These are phyloP conservation scores for Gulo gulo DNA, from an alignment of 2,113 vertebrate genomes.

Conservation along the genomic window DNA sequence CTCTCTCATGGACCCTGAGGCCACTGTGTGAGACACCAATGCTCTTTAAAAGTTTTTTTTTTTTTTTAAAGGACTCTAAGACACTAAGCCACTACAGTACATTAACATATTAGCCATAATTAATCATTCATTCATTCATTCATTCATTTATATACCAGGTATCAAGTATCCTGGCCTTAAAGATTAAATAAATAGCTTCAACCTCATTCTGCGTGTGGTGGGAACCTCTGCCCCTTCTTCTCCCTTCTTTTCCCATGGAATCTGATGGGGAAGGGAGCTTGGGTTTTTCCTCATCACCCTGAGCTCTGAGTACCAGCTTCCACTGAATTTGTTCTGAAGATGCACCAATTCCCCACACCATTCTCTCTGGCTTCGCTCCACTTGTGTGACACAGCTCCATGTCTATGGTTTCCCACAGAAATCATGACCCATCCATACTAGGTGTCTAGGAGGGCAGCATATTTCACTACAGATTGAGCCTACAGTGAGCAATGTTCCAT, in stretches of 20 bases:
- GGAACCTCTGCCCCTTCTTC: not conserved
- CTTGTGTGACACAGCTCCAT: not conserved
- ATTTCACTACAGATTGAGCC: not conserved
- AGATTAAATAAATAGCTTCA: not conserved
- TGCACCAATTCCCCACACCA: fast-evolving
- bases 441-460: not conserved
- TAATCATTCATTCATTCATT: not conserved
- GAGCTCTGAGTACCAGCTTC: not conserved
- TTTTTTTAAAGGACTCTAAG: not conserved
- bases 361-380: not conserved
- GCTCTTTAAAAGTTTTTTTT: not conserved
- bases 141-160: not conserved
- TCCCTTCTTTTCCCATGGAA: not conserved
- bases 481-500: too few species aligned
- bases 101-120: not conserved
- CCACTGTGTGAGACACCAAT: not conserved
- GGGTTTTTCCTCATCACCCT: not conserved
- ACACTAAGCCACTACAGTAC: not conserved
- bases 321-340: not conserved
- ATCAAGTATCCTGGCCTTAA: not conserved
- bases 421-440: not conserved
- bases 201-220: not conserved
- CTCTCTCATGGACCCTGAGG: not conserved
- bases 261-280: not conserved
- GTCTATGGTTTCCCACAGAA: not conserved